phyloP scores from a whole-genome alignment of 2,888 invertebrate genomes.

The Troides aeacus region DNA sequence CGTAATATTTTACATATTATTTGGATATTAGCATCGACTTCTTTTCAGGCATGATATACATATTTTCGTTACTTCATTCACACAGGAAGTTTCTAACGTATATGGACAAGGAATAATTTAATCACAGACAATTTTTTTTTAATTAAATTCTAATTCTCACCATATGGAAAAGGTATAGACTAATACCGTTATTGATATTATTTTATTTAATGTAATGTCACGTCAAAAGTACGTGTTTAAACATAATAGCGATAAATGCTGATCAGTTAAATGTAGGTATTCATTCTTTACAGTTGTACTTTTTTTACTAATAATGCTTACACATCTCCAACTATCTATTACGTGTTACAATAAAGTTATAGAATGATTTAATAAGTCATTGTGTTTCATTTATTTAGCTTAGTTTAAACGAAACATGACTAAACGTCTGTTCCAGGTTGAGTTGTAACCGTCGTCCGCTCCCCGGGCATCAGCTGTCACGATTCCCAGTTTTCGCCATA shows the following conservation, averaged over 20 bases:
- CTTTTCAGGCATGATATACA: not conserved
- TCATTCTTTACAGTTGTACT: not conserved
- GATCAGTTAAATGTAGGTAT: too few relatives aligned
- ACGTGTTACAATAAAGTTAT: not conserved
- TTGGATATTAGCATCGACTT: not conserved
- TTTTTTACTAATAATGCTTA: not conserved
- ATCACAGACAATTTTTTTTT: not conserved
- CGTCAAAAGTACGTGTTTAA: too few relatives aligned
- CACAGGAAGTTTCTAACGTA: not conserved
- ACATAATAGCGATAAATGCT: too few relatives aligned
- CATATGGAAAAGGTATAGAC: too few relatives aligned
- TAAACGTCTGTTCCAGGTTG: slow-evolving; percentile 40
- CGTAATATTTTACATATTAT: slow-evolving; percentile 5
- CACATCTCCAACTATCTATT: not conserved
- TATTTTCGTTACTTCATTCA: not conserved
- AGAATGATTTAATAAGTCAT: not conserved
- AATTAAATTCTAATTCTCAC: too few relatives aligned
- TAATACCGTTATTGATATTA: too few relatives aligned
- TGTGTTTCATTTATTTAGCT: not conserved
- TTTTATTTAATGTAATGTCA: too few relatives aligned
- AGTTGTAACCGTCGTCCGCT: slow-evolving; percentile 39
- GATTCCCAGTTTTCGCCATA: slow-evolving; percentile 30
- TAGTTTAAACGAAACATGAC: not conserved
- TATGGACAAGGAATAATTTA: not conserved
- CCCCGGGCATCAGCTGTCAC: slow-evolving; percentile 41